Percentiles rank a stretch among this genome's conserved stretches.
Evolutionary conservation across 2,888 invertebrate species (phyloP).

Genomic region (Buathra laborator): DNA sequence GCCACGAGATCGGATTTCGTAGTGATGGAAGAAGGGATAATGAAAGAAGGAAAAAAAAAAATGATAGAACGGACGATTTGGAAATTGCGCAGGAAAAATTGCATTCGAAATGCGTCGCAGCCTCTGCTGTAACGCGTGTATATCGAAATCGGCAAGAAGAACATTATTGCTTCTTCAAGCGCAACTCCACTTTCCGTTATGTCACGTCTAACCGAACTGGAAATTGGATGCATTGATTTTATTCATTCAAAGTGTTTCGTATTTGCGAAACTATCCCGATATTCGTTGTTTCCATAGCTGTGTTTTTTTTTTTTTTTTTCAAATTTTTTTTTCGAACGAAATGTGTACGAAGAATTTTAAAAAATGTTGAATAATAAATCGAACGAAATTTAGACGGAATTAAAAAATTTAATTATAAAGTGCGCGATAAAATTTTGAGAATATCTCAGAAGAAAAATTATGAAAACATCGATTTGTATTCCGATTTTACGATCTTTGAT

Average conservation of each 20-base stretch:
- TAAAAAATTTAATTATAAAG: too few species aligned
- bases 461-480: conserved; percentile 18
- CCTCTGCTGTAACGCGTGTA: conserved; percentile 35
- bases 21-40: conserved; percentile 25
- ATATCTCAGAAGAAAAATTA: neutral
- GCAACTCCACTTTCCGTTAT: conserved; percentile 53
- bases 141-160: conserved; percentile 53
- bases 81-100: conserved; percentile 57
- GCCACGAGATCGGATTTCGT: conserved; percentile 17
- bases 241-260: conserved; percentile 23
- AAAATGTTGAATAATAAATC: too few species aligned
- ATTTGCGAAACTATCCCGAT: neutral
- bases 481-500: neutral
- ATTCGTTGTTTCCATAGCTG: neutral
- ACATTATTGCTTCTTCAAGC: conserved; percentile 54
- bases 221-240: conserved; percentile 54
- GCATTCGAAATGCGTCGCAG: conserved; percentile 65
- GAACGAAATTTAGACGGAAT: too few species aligned
- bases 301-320: neutral
- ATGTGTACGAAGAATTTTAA: neutral
- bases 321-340: neutral
- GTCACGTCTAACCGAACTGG: conserved; percentile 43
- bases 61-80: conserved; percentile 16
- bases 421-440: neutral
- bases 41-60: conserved; percentile 50